Evolutionary conservation across 1,140 invertebrate genomes (phyloP).

Genomic region (Anagrus nilaparvatae): DNA sequence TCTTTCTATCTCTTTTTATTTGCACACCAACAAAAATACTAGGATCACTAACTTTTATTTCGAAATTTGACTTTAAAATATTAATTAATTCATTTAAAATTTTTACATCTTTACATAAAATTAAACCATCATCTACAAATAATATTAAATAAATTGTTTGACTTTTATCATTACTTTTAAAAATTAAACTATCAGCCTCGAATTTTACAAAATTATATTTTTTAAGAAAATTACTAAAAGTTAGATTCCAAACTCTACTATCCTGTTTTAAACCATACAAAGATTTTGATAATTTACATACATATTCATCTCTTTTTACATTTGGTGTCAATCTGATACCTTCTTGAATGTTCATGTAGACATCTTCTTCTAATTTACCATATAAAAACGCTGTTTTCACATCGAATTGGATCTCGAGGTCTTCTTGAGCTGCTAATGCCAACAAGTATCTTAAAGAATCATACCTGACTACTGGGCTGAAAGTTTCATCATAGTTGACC

Average conservation of each 20-base stretch:
- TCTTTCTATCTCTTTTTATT: constrained; percentile 4
- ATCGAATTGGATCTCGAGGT: constrained; percentile 30
- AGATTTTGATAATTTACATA: constrained; percentile 18
- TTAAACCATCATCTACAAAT: constrained; percentile 13
- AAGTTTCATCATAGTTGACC: not conserved
- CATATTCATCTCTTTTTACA: too few relatives aligned
- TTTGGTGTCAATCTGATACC: constrained; percentile 11
- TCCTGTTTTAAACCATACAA: constrained; percentile 22
- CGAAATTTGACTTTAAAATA: constrained; percentile 8
- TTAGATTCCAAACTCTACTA: constrained; percentile 12
- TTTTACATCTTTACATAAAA: constrained; percentile 2
- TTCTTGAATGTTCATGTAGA: constrained; percentile 28
- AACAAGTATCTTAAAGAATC: not conserved
- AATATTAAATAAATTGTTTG: constrained; percentile 2
- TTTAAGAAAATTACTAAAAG: too few relatives aligned
- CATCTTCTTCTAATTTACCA: constrained; percentile 27
- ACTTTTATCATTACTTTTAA: not conserved
- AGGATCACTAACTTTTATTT: constrained; percentile 7
- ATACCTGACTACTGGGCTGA: not conserved
- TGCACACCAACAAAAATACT: constrained; percentile 11
- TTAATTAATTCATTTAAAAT: not conserved
- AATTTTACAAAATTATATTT: too few relatives aligned
- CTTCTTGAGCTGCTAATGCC: not conserved
- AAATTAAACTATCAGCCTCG: not conserved
- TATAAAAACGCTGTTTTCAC: constrained; percentile 33